These are phyloP conservation scores for Hippocampus zosterae DNA, from an alignment of 2,113 vertebrate species.

Conservation along the genomic window DNA sequence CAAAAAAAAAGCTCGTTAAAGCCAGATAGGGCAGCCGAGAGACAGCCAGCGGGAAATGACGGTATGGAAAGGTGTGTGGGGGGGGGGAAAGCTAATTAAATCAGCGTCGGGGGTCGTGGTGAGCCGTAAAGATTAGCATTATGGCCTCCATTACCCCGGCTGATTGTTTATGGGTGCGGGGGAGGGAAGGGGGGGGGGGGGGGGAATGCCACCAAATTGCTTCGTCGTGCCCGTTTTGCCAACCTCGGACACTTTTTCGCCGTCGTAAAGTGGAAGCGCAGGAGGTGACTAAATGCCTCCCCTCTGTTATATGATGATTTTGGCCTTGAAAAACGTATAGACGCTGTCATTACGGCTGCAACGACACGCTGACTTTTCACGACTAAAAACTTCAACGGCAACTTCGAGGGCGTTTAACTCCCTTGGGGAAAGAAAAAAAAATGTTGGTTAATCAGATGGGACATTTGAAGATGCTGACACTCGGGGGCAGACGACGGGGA, in stretches of 20 bases:
- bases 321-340: neutral
- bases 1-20: conserved; percentile 61
- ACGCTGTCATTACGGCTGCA: conserved; percentile 1
- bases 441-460: neutral
- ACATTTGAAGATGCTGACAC: neutral
- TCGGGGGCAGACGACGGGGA: too few species aligned
- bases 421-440: neutral
- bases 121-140: conserved; percentile 71
- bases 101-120: conserved; percentile 62
- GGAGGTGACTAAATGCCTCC: conserved; percentile 30
- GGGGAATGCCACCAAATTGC: conserved; percentile 45
- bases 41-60: conserved; percentile 31
- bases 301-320: conserved; percentile 28
- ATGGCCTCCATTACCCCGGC: conserved; percentile 64
- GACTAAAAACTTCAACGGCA: neutral
- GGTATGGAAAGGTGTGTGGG: conserved; percentile 19
- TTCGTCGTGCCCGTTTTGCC: conserved; percentile 36
- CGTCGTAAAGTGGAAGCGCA: conserved; percentile 42
- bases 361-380: conserved; percentile 1
- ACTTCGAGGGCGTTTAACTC: neutral
- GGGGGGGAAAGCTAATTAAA: conserved; percentile 61
- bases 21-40: conserved; percentile 61
- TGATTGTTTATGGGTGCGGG: conserved; percentile 53
- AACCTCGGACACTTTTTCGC: conserved; percentile 51
- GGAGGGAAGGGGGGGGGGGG: conserved; percentile 16